These are phyloP conservation scores for Oxyruncus cristatus DNA, from an alignment of 2,113 vertebrate species.

Conservation along the genomic window DNA sequence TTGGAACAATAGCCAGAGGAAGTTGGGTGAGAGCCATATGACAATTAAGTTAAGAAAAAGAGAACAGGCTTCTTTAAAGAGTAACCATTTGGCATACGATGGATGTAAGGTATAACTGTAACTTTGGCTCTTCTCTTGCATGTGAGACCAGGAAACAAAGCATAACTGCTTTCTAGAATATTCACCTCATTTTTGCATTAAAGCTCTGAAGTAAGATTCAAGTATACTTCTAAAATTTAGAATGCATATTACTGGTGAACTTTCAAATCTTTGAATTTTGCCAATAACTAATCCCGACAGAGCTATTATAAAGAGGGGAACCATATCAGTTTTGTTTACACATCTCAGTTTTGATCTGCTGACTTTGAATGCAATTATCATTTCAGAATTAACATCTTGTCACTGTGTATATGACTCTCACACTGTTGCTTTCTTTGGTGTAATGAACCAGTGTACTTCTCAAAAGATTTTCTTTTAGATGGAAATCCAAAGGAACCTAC, in stretches of 20 bases:
- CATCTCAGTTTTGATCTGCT: constrained; percentile 36
- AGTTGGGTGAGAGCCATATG: background rate
- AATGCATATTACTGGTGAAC: background rate
- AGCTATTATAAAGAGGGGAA: constrained; percentile 20
- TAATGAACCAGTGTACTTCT: background rate
- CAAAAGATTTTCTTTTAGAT: background rate
- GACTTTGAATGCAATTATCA: constrained; percentile 41
- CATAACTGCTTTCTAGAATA: background rate
- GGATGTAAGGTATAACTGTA: background rate
- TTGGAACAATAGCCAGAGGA: background rate
- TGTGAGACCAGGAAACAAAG: background rate
- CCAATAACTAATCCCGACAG: background rate
- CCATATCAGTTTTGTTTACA: constrained; percentile 37
- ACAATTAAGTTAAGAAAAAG: background rate
- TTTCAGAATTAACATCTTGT: constrained; percentile 49
- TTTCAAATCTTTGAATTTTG: constrained; percentile 20
- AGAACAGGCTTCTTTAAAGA: background rate
- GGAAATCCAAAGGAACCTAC: background rate
- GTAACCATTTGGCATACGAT: background rate
- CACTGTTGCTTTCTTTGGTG: background rate
- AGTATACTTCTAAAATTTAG: background rate
- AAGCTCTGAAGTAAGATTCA: background rate
- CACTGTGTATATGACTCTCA: background rate
- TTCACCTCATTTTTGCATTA: background rate
- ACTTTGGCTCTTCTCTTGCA: background rate